These are phyloP conservation scores for Magallana nippona DNA, from an alignment of 2,888 invertebrate species.

Conservation along the genomic window DNA sequence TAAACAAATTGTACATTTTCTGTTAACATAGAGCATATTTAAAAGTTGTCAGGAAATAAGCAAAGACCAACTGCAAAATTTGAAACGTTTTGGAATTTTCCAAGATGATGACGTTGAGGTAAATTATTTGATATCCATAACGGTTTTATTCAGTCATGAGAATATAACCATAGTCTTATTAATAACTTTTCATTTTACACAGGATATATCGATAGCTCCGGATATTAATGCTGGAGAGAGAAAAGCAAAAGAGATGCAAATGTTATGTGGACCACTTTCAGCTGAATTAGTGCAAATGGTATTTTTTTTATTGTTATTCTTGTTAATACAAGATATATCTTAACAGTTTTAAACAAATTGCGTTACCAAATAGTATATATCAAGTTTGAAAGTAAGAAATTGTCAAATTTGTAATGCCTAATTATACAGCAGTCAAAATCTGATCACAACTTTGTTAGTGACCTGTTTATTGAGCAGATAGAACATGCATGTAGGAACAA, in stretches of 20 bases:
- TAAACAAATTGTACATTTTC: not conserved
- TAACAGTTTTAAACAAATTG: too few relatives aligned
- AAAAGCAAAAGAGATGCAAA: not conserved
- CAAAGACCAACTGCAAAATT: not conserved
- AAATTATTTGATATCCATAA: too few relatives aligned
- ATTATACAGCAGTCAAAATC: too few relatives aligned
- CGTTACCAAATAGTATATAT: too few relatives aligned
- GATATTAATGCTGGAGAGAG: not conserved
- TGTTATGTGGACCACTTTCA: not conserved
- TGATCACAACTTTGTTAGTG: too few relatives aligned
- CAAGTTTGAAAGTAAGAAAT: too few relatives aligned
- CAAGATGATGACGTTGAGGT: not conserved
- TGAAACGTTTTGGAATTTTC: not conserved
- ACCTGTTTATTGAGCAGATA: too few relatives aligned
- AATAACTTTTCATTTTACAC: not conserved
- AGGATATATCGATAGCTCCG: not conserved
- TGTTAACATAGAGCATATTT: not conserved
- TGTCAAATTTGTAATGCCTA: too few relatives aligned
- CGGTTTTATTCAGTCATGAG: too few relatives aligned
- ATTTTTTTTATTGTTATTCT: not conserved
- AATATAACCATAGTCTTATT: too few relatives aligned
- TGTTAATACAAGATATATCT: too few relatives aligned
- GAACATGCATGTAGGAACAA: too few relatives aligned
- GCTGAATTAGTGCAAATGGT: constrained; percentile 3
- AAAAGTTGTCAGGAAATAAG: not conserved